phyloP scores from a whole-genome alignment of 1,140 invertebrate genomes.

The Sitodiplosis mosellana region DNA sequence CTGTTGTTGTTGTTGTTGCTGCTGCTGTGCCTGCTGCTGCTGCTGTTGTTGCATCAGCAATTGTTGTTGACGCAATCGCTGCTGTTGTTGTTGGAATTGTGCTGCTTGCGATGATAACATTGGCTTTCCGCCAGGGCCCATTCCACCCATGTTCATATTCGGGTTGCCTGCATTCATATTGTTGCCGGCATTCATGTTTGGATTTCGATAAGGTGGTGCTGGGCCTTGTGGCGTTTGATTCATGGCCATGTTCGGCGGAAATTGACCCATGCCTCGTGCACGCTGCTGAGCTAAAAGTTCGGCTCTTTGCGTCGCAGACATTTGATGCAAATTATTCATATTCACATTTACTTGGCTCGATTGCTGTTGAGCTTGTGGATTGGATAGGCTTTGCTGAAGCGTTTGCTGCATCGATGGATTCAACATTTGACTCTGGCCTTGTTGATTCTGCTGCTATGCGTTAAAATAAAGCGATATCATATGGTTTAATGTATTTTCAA shows the following conservation, averaged over 20 bases:
- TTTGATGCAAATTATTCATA: conserved; percentile 23
- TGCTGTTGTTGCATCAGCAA: conserved; percentile 26
- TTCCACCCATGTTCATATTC: background rate
- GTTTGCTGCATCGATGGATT: conserved; percentile 8
- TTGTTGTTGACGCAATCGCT: conserved; percentile 23
- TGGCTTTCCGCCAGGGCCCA: background rate
- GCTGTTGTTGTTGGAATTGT: conserved; percentile 17
- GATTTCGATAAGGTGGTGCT: conserved; percentile 28
- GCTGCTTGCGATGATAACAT: background rate
- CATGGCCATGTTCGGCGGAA: conserved; percentile 23
- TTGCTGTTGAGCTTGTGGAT: conserved; percentile 17
- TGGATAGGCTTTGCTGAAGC: conserved; percentile 8
- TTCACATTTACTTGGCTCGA: conserved; percentile 24
- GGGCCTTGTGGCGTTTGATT: conserved; percentile 24
- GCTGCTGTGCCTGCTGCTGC: conserved; percentile 18
- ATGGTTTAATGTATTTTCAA: conserved; percentile 21
- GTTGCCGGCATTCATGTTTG: conserved; percentile 15
- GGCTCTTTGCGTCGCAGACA: conserved; percentile 22
- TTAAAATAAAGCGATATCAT: too few relatives aligned
- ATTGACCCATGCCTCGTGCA: conserved; percentile 35
- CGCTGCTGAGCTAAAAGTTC: conserved; percentile 34
- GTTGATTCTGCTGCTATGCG: conserved; percentile 19
- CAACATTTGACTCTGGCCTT: conserved; percentile 20
- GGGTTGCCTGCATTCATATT: background rate
- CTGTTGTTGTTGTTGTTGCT: conserved; percentile 24